These are phyloP conservation scores for Physella acuta DNA, from an alignment of 1,140 invertebrate species.

Conservation along the genomic window DNA sequence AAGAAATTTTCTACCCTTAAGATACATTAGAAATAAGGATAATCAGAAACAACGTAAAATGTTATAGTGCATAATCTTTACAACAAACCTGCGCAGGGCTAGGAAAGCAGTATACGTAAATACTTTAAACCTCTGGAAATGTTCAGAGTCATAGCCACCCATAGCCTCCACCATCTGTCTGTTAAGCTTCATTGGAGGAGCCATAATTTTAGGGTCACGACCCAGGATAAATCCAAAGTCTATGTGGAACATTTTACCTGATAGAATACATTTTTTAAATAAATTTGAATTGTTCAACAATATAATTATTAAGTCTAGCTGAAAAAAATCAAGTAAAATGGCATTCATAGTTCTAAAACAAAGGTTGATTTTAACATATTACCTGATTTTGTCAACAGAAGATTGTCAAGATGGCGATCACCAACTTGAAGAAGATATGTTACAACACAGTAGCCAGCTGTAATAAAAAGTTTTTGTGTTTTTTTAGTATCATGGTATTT, in stretches of 20 bases:
- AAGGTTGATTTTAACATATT: too few relatives aligned
- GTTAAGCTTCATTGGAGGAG: constrained; percentile 97
- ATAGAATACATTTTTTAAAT: constrained; percentile 11
- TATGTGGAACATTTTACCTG: constrained; percentile 92
- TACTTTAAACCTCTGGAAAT: constrained; percentile 92
- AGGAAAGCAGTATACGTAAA: constrained; percentile 95
- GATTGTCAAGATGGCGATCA: constrained; percentile 96
- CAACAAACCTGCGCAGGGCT: constrained; percentile 76
- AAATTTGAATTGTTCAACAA: too few relatives aligned
- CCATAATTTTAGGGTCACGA: constrained; percentile 95
- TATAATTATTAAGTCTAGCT: too few relatives aligned
- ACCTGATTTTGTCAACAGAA: constrained; percentile 83
- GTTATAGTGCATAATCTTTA: too few relatives aligned
- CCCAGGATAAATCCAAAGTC: constrained; percentile 99
- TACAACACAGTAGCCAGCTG: constrained; percentile 96
- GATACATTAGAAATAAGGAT: too few relatives aligned
- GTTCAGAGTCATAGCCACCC: constrained; percentile 86
- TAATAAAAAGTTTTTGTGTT: neutral
- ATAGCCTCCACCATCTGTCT: constrained; percentile 99
- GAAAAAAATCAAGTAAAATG: too few relatives aligned
- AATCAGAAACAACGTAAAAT: too few relatives aligned
- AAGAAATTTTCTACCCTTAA: too few relatives aligned
- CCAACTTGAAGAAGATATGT: constrained; percentile 97
- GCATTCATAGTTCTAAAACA: too few relatives aligned
- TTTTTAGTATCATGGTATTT: too few relatives aligned